Conservation (phyloP, 2,888 invertebrate species). For the Dascillus cervinus region DNA sequence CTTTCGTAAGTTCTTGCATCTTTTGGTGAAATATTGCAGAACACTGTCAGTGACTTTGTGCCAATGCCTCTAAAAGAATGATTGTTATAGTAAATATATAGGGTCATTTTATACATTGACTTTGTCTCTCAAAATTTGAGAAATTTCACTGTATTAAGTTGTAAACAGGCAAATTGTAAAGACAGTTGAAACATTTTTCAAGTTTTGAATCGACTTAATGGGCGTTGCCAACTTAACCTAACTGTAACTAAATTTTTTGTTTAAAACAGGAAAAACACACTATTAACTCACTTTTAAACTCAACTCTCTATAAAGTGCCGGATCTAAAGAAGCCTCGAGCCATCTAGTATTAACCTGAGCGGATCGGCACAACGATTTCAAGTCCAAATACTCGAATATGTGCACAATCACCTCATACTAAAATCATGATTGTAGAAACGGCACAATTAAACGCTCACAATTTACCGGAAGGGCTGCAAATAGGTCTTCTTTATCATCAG, state of each 20-base stretch:
- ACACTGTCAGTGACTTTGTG: conserved; percentile 58
- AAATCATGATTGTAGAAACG: conserved; percentile 20
- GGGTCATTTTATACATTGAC: not conserved
- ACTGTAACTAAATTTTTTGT: too few relatives aligned
- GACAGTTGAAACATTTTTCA: too few relatives aligned
- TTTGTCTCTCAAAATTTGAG: not conserved
- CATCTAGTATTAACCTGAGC: conserved; percentile 69
- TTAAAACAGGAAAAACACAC: too few relatives aligned
- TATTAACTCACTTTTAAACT: conserved; percentile 54
- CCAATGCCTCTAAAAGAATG: conserved; percentile 66
- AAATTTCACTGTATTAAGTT: not conserved
- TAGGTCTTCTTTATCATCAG: conserved; percentile 11
- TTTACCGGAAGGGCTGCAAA: conserved; percentile 38
- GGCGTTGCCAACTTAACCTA: too few relatives aligned
- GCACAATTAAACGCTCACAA: conserved; percentile 1
- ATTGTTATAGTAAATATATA: too few relatives aligned
- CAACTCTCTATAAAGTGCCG: conserved; percentile 67
- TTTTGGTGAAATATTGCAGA: conserved; percentile 46
- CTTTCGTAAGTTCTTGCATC: conserved; percentile 64
- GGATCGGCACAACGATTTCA: conserved; percentile 67
- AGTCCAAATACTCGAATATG: conserved; percentile 73
- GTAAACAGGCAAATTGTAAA: too few relatives aligned
- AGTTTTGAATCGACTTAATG: too few relatives aligned
- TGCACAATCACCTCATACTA: conserved; percentile 78
- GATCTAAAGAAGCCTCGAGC: conserved; percentile 64